Conservation (phyloP, 1,140 invertebrate species). For the Manduca sexta region DNA sequence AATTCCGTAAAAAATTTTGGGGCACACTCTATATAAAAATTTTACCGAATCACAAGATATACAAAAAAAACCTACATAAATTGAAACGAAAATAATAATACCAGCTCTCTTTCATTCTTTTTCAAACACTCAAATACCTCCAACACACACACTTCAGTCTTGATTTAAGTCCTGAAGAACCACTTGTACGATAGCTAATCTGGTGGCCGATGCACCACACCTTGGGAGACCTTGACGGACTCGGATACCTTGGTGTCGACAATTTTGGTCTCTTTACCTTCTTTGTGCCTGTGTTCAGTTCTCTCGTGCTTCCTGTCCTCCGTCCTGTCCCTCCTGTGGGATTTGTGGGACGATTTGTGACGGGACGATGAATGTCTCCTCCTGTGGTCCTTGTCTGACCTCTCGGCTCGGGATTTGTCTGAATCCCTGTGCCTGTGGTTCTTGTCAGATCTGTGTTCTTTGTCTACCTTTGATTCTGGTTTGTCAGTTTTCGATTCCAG, state of each 20-base stretch:
- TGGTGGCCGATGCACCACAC: constrained; percentile 45
- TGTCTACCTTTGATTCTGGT: constrained; percentile 1
- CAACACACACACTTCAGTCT: constrained; percentile 17
- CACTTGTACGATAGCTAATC: constrained; percentile 33
- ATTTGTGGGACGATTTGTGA: constrained; percentile 56
- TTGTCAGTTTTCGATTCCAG: constrained; percentile 3
- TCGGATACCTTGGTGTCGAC: constrained; percentile 5
- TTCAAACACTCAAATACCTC: not conserved
- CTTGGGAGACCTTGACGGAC: constrained; percentile 38
- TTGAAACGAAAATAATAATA: too few species aligned
- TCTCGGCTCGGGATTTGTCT: constrained; percentile 23
- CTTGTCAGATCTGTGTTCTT: constrained; percentile 24
- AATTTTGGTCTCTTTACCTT: constrained; percentile 15
- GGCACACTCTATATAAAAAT: too few species aligned
- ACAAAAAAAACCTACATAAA: too few species aligned
- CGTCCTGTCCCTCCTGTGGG: constrained; percentile 44
- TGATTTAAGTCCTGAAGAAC: constrained; percentile 3
- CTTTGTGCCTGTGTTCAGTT: constrained; percentile 31
- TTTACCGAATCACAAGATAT: too few species aligned
- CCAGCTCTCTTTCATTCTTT: too few species aligned
- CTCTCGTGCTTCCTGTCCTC: constrained; percentile 42
- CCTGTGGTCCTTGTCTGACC: constrained; percentile 43
- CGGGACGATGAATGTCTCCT: constrained; percentile 46
- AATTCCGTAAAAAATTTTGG: too few species aligned
- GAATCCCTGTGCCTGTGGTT: constrained; percentile 19